A percentile compares a stretch with the other conserved stretches of the same genome.
Evolutionary conservation across 2,797 vertebrate genomes (phyloP).

Genomic region (Muraenolepis orangiensis): DNA sequence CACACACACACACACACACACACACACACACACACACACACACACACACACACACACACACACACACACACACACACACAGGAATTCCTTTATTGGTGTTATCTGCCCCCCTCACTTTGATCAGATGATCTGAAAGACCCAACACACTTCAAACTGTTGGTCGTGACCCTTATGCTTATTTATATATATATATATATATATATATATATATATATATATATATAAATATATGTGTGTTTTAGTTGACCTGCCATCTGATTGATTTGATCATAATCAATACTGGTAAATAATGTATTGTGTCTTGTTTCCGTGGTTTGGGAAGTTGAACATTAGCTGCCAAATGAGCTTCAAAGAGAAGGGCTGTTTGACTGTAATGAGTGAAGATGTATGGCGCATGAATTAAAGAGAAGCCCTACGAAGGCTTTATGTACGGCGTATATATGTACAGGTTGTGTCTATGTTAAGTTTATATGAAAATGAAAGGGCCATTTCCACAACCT

Average conservation of each 20-base stretch:
- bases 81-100: conserved; percentile 44
- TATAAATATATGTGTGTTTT: too few relatives aligned
- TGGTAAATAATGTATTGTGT: conserved; percentile 68
- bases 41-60: neutral
- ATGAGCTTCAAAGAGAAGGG: conserved; percentile 36
- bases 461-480: neutral
- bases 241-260: conserved; percentile 49
- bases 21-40: neutral
- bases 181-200: too few relatives aligned
- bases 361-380: conserved; percentile 53
- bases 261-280: conserved; percentile 73
- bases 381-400: conserved; percentile 54
- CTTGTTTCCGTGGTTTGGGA: conserved; percentile 54
- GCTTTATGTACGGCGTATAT: conserved; percentile 35
- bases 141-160: conserved; percentile 68
- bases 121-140: conserved; percentile 67
- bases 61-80: conserved; percentile 15
- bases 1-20: neutral
- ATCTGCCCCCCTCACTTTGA: conserved; percentile 71
- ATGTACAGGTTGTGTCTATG: neutral
- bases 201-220: too few relatives aligned
- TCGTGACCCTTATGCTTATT: neutral
- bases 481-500: neutral
- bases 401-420: conserved; percentile 60
- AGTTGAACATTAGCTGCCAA: conserved; percentile 52